Conservation (phyloP, 2,888 invertebrate species). For the Ernsta delagoae region DNA sequence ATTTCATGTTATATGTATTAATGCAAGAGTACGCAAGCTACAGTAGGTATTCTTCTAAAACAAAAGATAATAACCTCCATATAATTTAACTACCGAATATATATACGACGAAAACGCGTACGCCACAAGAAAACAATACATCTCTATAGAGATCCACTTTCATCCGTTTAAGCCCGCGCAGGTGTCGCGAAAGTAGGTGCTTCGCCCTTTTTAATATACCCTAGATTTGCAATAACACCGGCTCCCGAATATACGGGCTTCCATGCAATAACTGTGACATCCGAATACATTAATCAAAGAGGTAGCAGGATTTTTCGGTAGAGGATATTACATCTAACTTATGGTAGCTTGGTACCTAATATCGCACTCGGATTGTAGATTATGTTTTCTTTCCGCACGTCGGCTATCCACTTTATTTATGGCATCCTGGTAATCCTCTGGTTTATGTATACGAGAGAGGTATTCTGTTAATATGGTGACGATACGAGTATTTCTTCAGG, state of each 20-base stretch:
- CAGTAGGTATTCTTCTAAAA: too few species aligned
- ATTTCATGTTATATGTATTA: too few species aligned
- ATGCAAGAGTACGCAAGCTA: too few species aligned
- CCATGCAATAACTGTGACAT: conserved; percentile 76
- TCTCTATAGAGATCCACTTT: conserved; percentile 39
- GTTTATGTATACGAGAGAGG: conserved; percentile 27
- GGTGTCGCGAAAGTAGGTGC: conserved; percentile 75
- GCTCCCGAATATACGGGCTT: conserved; percentile 62
- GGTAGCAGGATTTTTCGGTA: conserved; percentile 60
- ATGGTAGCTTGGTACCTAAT: conserved; percentile 65
- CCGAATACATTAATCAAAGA: conserved; percentile 81
- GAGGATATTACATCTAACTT: conserved; percentile 76
- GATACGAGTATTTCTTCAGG: too few species aligned
- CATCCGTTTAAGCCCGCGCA: conserved; percentile 53
- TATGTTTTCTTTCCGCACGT: conserved; percentile 48
- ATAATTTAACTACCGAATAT: background rate
- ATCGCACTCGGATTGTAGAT: conserved; percentile 54
- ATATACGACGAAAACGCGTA: background rate
- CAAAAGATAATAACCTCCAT: too few species aligned
- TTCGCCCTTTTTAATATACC: conserved; percentile 81
- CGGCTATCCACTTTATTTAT: conserved; percentile 48
- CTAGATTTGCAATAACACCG: conserved; percentile 80
- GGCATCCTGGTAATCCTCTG: conserved; percentile 41
- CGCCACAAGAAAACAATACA: conserved; percentile 40
- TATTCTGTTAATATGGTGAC: background rate